phyloP scores from a whole-genome alignment of 2,797 vertebrate species.

The Carcharodon carcharias region DNA sequence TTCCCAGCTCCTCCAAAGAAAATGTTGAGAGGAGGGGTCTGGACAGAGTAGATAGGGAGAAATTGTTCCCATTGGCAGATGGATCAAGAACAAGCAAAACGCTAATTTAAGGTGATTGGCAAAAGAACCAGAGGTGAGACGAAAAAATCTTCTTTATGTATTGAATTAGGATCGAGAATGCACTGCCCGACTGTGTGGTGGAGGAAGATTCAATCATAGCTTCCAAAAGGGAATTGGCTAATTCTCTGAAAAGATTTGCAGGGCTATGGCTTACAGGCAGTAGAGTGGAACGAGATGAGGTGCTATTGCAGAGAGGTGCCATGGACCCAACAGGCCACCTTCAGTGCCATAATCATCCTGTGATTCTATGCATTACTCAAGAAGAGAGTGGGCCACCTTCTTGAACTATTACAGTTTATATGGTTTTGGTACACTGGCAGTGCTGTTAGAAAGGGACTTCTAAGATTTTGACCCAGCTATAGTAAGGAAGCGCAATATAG shows the following conservation, averaged over 20 bases:
- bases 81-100: no score
- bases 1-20: no score
- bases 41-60: background rate
- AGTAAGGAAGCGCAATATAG: background rate
- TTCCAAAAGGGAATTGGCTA: background rate
- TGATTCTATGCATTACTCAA: background rate
- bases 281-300: background rate
- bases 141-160: no score
- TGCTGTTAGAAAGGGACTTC: background rate
- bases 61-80: no score
- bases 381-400: background rate
- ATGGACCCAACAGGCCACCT: background rate
- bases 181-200: background rate
- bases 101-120: background rate
- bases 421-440: background rate
- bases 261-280: background rate
- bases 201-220: background rate
- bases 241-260: background rate
- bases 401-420: background rate
- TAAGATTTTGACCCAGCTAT: background rate
- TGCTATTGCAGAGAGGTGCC: background rate
- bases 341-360: background rate
- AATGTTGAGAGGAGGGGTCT: no score
- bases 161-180: background rate
- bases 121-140: background rate